Evolutionary conservation across 1,140 invertebrate genomes (phyloP).

Genomic region (Drosophila rhopaloa): DNA sequence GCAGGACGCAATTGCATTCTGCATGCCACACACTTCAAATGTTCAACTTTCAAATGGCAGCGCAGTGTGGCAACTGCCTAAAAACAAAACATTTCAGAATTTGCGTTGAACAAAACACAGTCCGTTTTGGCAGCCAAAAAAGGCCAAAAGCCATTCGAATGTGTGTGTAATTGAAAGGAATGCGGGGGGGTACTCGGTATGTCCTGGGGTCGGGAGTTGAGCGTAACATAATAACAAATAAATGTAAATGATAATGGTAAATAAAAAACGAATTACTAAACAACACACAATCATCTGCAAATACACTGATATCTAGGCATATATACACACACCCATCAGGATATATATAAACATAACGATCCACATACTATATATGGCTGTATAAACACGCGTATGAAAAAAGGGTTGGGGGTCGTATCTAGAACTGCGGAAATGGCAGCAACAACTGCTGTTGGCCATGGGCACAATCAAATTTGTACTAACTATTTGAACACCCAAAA

Average conservation of each 20-base stretch:
- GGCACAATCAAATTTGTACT: constrained; percentile 50
- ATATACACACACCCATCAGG: constrained; percentile 9
- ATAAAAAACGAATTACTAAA: constrained; percentile 83
- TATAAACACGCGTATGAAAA: constrained; percentile 42
- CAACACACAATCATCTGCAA: constrained; percentile 71
- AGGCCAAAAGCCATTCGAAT: constrained; percentile 38
- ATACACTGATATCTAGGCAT: constrained; percentile 35
- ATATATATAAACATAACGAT: constrained; percentile 32
- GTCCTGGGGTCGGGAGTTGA: constrained; percentile 10
- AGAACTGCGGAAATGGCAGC: constrained; percentile 30
- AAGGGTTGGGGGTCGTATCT: constrained; percentile 28
- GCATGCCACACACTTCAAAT: constrained; percentile 60
- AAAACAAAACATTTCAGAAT: constrained; percentile 68
- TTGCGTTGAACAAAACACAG: constrained; percentile 54
- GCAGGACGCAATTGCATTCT: constrained; percentile 70
- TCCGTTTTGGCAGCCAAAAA: constrained; percentile 39
- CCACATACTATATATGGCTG: constrained; percentile 24
- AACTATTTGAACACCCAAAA: constrained; percentile 43
- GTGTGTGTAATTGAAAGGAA: constrained; percentile 30
- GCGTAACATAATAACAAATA: constrained; percentile 79
- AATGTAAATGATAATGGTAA: constrained; percentile 83
- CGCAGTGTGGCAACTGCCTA: constrained; percentile 37
- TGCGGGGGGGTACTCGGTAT: neutral
- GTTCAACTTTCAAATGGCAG: constrained; percentile 44
- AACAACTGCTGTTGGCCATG: constrained; percentile 38